Percentiles rank a stretch among this genome's conserved stretches.
phyloP scores from a whole-genome alignment of 2,113 vertebrate genomes.

The Nansenia antarctica region DNA sequence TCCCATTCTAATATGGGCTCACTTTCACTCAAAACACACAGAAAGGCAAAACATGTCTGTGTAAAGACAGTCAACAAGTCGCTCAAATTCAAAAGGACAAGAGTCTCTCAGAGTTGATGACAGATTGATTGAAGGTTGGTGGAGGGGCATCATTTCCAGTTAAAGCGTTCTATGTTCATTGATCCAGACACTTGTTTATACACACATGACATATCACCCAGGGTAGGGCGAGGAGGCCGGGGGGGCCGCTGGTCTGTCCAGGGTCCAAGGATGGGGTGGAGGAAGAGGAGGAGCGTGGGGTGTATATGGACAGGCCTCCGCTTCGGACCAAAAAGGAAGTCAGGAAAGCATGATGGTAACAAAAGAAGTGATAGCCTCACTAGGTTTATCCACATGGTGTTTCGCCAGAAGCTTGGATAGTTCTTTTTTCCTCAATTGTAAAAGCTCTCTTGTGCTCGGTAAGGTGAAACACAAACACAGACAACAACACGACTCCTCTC shows the following conservation, averaged over 20 bases:
- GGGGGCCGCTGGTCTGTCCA: conserved; percentile 60
- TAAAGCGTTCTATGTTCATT: conserved; percentile 71
- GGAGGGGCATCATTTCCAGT: conserved; percentile 59
- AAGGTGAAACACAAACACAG: conserved; percentile 68
- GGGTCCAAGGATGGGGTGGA: conserved; percentile 52
- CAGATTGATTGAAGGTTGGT: conserved; percentile 54
- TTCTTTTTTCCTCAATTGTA: conserved; percentile 69
- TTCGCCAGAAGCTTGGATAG: conserved; percentile 73
- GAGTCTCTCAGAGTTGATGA: conserved; percentile 56
- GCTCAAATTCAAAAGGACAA: conserved; percentile 55
- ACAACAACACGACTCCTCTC: conserved; percentile 73
- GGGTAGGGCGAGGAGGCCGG: conserved; percentile 51
- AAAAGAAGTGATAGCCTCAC: conserved; percentile 67
- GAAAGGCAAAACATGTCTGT: conserved; percentile 61
- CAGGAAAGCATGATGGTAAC: conserved; percentile 70
- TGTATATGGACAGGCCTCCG: conserved; percentile 74
- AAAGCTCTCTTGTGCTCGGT: conserved; percentile 76
- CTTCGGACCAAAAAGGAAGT: conserved; percentile 67
- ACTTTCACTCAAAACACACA: conserved; percentile 70
- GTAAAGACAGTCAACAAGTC: conserved; percentile 47
- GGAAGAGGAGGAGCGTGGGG: conserved; percentile 50
- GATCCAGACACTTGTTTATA: conserved; percentile 59
- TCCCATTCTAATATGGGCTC: conserved; percentile 63
- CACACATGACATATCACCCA: conserved; percentile 49
- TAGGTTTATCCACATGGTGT: conserved; percentile 60